Conservation (phyloP, 1,140 invertebrate genomes). For the Myzus persicae region DNA sequence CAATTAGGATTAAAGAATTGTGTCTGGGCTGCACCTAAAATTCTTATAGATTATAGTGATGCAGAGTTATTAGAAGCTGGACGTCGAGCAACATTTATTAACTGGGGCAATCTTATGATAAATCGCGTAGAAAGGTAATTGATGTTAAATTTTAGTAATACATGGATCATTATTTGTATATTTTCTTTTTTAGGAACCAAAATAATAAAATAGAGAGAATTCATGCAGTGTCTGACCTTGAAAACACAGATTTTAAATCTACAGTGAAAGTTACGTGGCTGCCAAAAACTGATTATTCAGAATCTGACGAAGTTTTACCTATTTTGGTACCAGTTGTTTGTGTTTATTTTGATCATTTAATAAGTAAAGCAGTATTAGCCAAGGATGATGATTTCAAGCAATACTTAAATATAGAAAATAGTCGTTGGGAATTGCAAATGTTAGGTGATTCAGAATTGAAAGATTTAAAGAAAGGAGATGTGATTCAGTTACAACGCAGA, state of each 20-base stretch:
- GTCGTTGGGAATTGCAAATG: slow-evolving; percentile 77
- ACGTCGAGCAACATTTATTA: slow-evolving; percentile 93
- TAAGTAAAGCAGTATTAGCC: slow-evolving; percentile 88
- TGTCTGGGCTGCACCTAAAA: slow-evolving; percentile 75
- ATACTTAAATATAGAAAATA: slow-evolving; percentile 82
- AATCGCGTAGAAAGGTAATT: slow-evolving; percentile 78
- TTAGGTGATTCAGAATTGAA: slow-evolving; percentile 87
- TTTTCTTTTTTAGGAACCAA: slow-evolving; percentile 62
- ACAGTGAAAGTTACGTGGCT: slow-evolving; percentile 98
- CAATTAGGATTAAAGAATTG: slow-evolving; percentile 82
- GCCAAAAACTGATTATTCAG: slow-evolving; percentile 68
- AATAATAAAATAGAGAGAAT: slow-evolving; percentile 74
- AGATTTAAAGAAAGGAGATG: slow-evolving; percentile 88
- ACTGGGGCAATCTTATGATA: slow-evolving; percentile 97
- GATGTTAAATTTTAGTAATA: background rate
- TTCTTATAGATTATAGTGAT: slow-evolving; percentile 91
- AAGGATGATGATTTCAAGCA: slow-evolving; percentile 98
- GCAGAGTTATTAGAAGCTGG: slow-evolving; percentile 78
- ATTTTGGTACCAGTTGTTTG: slow-evolving; percentile 81
- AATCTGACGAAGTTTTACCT: slow-evolving; percentile 59
- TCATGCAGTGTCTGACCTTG: slow-evolving; percentile 82
- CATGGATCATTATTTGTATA: background rate
- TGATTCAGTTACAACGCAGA: slow-evolving; percentile 94
- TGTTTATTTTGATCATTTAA: slow-evolving; percentile 96
- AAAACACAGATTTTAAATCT: slow-evolving; percentile 93